These are phyloP conservation scores for Rhinichthys osculus DNA, from an alignment of 2,797 vertebrate genomes.

Conservation along the genomic window DNA sequence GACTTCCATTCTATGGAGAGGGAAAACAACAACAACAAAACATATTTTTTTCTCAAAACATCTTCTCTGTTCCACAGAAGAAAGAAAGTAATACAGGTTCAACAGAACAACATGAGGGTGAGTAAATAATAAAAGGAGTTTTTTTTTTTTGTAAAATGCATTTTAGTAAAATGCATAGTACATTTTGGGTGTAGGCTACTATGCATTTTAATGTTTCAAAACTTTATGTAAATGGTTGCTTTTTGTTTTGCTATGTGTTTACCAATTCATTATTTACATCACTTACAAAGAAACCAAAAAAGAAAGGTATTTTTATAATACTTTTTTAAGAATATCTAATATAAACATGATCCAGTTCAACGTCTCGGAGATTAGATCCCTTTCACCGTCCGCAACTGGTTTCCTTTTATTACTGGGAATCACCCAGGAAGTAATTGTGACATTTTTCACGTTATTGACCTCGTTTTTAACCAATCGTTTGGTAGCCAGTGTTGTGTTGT, in stretches of 20 bases:
- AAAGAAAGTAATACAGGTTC: not conserved
- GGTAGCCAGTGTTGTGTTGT: not conserved
- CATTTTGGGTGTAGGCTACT: not conserved
- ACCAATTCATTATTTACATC: not conserved
- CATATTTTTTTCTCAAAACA: not conserved
- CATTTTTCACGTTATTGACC: constrained; percentile 1
- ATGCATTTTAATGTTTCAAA: not conserved
- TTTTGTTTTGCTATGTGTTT: not conserved
- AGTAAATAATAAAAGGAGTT: not conserved
- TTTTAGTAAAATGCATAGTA: no score
- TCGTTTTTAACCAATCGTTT: constrained; percentile 47
- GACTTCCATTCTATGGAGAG: no score
- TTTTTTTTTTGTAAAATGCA: no score
- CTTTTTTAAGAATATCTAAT: not conserved
- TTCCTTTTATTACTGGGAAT: constrained; percentile 13
- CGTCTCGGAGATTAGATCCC: not conserved
- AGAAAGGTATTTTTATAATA: not conserved
- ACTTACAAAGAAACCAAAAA: not conserved
- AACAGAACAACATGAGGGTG: no score
- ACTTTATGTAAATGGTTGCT: not conserved
- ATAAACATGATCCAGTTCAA: not conserved
- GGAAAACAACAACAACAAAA: not conserved
- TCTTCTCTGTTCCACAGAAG: not conserved
- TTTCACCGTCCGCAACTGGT: not conserved
- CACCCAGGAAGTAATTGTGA: constrained; percentile 44